A percentile compares a stretch with the other conserved stretches of the same genome.
Evolutionary conservation across 2,797 vertebrate species (phyloP).

Genomic region (Coregonus suidteri): DNA sequence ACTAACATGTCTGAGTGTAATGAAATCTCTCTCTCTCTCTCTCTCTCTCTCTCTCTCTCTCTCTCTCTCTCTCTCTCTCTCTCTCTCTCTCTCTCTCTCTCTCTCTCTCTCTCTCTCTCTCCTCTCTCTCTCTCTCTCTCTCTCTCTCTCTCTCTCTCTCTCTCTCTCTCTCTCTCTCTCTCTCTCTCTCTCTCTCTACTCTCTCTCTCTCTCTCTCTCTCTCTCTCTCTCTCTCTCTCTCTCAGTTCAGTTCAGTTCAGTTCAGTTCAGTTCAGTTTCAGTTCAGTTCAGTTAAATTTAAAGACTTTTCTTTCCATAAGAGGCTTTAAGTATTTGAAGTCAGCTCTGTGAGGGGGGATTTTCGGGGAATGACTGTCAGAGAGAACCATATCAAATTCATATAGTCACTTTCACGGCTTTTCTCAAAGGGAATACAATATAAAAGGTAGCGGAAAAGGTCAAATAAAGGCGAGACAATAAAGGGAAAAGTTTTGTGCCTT

Average conservation of each 20-base stretch:
- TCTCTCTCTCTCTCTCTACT: too few relatives aligned
- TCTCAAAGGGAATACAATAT: background rate
- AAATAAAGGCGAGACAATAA: background rate
- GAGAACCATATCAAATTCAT: background rate
- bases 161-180: too few relatives aligned
- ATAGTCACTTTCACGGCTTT: background rate
- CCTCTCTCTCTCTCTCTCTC: too few relatives aligned
- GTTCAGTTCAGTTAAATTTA: background rate
- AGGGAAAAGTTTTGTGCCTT: background rate
- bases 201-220: too few relatives aligned
- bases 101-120: too few relatives aligned
- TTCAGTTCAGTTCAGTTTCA: background rate
- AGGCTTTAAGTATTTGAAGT: background rate
- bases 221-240: too few relatives aligned
- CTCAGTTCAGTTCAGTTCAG: background rate
- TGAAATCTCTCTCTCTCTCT: slow-evolving; percentile 21
- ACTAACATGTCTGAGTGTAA: background rate
- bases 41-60: slow-evolving; percentile 29
- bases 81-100: slow-evolving; percentile 36
- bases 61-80: background rate
- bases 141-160: too few relatives aligned
- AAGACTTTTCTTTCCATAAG: background rate
- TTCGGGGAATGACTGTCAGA: background rate
- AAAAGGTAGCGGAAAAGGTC: background rate
- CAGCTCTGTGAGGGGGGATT: background rate